Conservation (phyloP, 1,140 invertebrate genomes). For the Scaptomyza graminum region DNA sequence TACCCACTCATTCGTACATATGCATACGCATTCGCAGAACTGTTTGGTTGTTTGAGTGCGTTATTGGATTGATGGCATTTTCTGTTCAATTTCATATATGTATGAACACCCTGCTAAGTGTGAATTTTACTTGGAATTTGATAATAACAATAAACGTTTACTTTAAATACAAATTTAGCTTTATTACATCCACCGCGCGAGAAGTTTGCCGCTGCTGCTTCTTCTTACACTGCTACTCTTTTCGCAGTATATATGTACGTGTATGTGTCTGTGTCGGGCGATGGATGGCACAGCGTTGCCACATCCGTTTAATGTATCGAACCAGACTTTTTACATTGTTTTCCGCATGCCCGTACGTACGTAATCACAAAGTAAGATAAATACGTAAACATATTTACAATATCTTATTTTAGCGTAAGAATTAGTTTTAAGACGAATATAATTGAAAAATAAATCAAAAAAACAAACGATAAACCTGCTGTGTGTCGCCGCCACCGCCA, state of each 20-base stretch:
- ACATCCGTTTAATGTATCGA: constrained; percentile 44
- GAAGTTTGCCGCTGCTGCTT: constrained; percentile 76
- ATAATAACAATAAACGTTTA: constrained; percentile 23
- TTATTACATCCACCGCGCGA: constrained; percentile 57
- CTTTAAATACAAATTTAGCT: constrained; percentile 52
- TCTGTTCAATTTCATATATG: constrained; percentile 14
- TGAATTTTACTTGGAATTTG: constrained; percentile 13
- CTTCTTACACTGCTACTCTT: constrained; percentile 51
- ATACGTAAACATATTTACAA: background rate
- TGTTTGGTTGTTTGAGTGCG: constrained; percentile 26
- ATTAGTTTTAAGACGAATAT: constrained; percentile 30
- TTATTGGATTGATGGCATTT: constrained; percentile 16
- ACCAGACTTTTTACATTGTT: constrained; percentile 26
- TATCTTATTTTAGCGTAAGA: constrained; percentile 12
- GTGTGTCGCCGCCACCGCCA: constrained; percentile 18
- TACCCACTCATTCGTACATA: constrained; percentile 17
- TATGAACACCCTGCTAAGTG: constrained; percentile 8
- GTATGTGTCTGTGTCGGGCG: constrained; percentile 53
- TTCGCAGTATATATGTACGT: constrained; percentile 68
- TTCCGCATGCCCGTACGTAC: constrained; percentile 20
- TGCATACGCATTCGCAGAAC: constrained; percentile 35
- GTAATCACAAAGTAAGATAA: constrained; percentile 4
- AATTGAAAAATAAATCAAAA: constrained; percentile 27
- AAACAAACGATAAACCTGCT: constrained; percentile 63
- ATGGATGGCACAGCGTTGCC: constrained; percentile 56